Percentiles rank a stretch among this genome's conserved stretches.
phyloP scores from a whole-genome alignment of 2,797 vertebrate genomes.

The Channa striata region DNA sequence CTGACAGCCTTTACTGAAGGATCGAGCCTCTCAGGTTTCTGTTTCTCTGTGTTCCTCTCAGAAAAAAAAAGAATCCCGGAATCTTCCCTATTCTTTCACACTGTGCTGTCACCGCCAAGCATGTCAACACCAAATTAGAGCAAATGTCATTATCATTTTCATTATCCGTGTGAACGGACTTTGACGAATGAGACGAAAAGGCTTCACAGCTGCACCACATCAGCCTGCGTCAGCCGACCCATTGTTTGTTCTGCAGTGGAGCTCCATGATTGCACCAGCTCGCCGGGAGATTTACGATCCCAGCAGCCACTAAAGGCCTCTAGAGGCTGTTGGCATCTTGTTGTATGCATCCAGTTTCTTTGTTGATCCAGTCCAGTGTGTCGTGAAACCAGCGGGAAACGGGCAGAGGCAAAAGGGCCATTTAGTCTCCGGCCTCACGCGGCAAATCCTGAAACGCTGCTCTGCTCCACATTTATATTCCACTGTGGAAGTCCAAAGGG shows the following conservation, averaged over 20 bases:
- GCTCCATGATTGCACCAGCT: not conserved
- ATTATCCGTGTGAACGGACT: not conserved
- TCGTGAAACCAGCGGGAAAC: slow-evolving; percentile 39
- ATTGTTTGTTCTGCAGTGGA: not conserved
- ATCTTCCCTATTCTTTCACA: no score
- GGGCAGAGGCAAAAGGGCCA: slow-evolving; percentile 20
- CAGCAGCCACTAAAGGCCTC: slow-evolving; percentile 35
- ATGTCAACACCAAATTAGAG: no score
- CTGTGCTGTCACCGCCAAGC: no score
- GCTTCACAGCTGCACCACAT: not conserved
- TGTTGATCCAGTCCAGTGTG: slow-evolving; percentile 29
- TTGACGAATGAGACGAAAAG: not conserved
- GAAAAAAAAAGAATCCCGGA: no score
- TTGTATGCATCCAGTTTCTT: slow-evolving; percentile 19
- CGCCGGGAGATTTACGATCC: slow-evolving; percentile 38
- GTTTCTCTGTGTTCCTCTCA: no score
- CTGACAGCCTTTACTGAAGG: no score
- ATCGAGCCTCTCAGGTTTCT: no score
- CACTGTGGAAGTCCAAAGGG: slow-evolving; percentile 8
- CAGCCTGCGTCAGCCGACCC: not conserved
- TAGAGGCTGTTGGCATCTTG: slow-evolving; percentile 29
- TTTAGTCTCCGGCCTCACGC: slow-evolving; percentile 36
- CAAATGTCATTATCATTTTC: no score
- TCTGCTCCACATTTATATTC: slow-evolving; percentile 39
- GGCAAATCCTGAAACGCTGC: slow-evolving; percentile 29